Base-by-base conservation (phyloP, 2,888 invertebrate genomes). In the Saturnia pavonia region DNA sequence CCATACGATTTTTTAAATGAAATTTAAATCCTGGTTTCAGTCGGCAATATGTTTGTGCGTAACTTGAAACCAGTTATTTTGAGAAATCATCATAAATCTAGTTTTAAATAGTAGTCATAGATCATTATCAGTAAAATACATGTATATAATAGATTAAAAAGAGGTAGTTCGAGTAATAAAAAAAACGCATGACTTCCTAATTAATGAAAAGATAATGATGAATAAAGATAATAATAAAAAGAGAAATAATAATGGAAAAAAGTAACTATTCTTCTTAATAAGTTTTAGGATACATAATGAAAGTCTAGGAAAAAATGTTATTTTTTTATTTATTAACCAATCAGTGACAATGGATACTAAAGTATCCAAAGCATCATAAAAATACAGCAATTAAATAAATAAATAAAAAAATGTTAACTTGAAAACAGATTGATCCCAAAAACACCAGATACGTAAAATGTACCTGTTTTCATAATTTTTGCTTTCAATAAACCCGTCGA, bases 21-120 rank as follows among this genome's bases (percentile, higher is more conserved):
- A 76, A 77, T 77, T 78, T 77, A 76, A 77, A 76, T 75, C n/a
- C 27, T 67, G 45, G 57, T 25, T 67, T 70, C 57, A 43, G n/a
- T 67, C n/a, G 27, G 54, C 40, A 19, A 67, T 57, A 27, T 67
- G 57, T 67, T 57, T 70, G 66, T 27, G 19, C 25, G 19, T 54
- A 57, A 70, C 25, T 43, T 54, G 6, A 67, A 54, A 66, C 25
- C 40, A 42, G 48, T 43, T 70, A 25, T 67, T 12, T 51, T 57
- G 22, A 9, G 4, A 57, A 14, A 45, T 11, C 14, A 14, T 45
- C 14, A 14, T 19, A 51, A n/a, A 51, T 51, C n/a, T 51, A 45
- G 11, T 51, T 51, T n/a, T n/a, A n/a, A n/a, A n/a, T n/a, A n/a
- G n/a, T n/a, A n/a, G n/a, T n/a, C n/a, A n/a, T n/a, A n/a, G n/a